A percentile compares a stretch with the other conserved stretches of the same genome.
Evolutionary conservation across 2,797 vertebrate genomes (phyloP).

Genomic region (Eulemur mongoz): DNA sequence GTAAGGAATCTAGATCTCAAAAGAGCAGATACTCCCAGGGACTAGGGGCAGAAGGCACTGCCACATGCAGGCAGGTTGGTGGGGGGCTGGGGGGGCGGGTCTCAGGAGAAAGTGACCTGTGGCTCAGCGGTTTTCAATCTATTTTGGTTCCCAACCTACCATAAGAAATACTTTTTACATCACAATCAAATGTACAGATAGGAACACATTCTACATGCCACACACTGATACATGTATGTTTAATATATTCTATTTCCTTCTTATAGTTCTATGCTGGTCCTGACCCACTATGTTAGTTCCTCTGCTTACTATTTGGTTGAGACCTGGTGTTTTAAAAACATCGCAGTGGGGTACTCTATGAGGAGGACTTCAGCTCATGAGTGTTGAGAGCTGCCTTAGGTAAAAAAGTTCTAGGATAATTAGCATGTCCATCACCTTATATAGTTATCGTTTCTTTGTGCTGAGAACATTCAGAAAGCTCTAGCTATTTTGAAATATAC

Average conservation of each 20-base stretch:
- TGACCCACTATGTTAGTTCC: background rate
- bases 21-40: background rate
- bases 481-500: background rate
- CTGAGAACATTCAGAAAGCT: background rate
- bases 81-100: background rate
- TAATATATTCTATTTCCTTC: background rate
- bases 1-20: background rate
- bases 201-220: background rate
- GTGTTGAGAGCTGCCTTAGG: background rate
- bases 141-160: background rate
- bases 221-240: background rate
- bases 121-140: background rate
- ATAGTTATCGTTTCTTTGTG: background rate
- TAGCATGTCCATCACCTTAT: background rate
- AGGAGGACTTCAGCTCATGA: fast-evolving
- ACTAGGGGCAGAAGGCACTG: background rate
- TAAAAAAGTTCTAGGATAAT: background rate
- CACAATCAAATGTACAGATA: background rate
- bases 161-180: background rate
- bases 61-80: fast-evolving
- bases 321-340: background rate
- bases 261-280: background rate
- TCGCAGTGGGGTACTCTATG: fast-evolving
- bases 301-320: background rate
- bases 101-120: background rate